Base-by-base conservation (phyloP, 2,113 vertebrate species). In the Plectropomus leopardus region DNA sequence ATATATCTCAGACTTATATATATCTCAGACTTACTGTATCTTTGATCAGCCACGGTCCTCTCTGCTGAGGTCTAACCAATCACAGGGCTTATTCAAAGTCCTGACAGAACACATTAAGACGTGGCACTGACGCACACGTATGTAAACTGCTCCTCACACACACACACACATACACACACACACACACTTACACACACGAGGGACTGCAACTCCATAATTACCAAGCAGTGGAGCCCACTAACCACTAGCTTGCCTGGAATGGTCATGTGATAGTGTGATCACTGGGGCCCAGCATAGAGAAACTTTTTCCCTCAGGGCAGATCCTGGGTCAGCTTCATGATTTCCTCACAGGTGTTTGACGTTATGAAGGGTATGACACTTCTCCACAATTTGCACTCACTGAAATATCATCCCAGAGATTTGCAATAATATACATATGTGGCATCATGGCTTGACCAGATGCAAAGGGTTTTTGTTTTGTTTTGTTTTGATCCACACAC, bases 131-230 rank as follows among this genome's bases (percentile, higher is more conserved):
- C 21, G 19, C 61, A 51, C 59, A 76, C 40, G 17, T n/a, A 34
- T 36, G 24, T 44, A 72, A 30, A 23, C 15, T 17, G n/a, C n/a
- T n/a, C n/a, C 58, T 63, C 77, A 65, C 53, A 57, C 70, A 83
- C 64, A 76, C 68, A 72, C 54, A 78, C 75, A 64, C 67, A 50
- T 66, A 64, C 75, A 66, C 58, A 61, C 60, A 66, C 75, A 69
- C 57, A 68, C 78, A 72, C 63, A 76, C 42, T 70, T 42, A 80
- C 60, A 67, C 61, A 59, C 77, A 11, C 24, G 74, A 13, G 54
- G 51, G 72, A 79, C 67, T 78, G 57, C 69, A 93, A 90, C 78
- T 89, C 86, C 73, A 75, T 91, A 92, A 92, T 92, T 92, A 93
- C 76, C 26, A 7, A 73, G 84, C 74, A 82, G 72, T 57, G 51